Base-by-base conservation (phyloP, 2,888 invertebrate species). In the Tachina fera region DNA sequence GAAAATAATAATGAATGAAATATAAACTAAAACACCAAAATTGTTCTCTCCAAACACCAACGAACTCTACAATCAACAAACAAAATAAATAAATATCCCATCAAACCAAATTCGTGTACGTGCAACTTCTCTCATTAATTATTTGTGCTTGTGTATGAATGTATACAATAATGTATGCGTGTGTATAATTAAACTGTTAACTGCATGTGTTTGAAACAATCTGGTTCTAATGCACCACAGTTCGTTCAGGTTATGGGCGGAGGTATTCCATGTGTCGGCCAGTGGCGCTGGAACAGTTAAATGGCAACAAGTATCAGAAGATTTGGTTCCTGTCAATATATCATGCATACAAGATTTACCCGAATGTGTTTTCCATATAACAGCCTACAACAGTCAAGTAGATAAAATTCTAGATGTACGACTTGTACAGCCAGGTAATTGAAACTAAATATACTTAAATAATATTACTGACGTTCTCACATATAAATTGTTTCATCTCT, bases 251-350 rank as follows among this genome's bases (percentile, higher is more conserved):
- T 94, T 99, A 92, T 99, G 99, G 99, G 99, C 98, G 89, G 99
- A 99, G 94, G 98, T 99, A 91, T 99, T 98, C 94, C 98, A 98
- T 94, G 98, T 99, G 91, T 97, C 97, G 89, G 97, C 98, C 75
- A 97, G 97, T 91, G 97, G 97, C 87, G 96, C 97, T 88, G 97
- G 98, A 90, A 97, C 97, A 61, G 97, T 98, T 88, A 98, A 97
- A 94, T 99, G 99, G 98, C 97, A 98, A 94, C 97, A 98, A 93
- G 97, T 99, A 89, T 98, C 98, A 88, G 98, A 98, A 93, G 99
- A 99, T 94, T 95, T 99, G 93, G 99, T 99, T 89, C 99, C 99
- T 80, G 98, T 99, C 89, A 98, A 98, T 94, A 98, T 99, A 94
- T 98, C 98, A 89, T 98, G 98, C 94, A 97, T 98, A 92, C 97